Evolutionary conservation across 2,888 invertebrate genomes (phyloP).

Genomic region (Pachliopta kotzebuea): DNA sequence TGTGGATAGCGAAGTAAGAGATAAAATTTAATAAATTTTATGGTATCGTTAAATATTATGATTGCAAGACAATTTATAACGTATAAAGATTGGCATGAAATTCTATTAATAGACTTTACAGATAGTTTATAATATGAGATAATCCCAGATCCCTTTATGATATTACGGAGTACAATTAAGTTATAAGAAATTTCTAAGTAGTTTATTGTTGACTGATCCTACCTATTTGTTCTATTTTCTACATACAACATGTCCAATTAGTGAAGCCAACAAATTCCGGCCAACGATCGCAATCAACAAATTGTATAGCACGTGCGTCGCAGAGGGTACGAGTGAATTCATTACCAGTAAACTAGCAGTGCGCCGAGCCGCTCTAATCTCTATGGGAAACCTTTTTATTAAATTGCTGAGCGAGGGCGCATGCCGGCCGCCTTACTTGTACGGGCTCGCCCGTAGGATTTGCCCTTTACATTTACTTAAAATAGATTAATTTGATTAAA

Average conservation of each 20-base stretch:
- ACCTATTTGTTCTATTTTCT: neutral
- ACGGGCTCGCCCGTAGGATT: slow-evolving; percentile 71
- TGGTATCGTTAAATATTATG: too few species aligned
- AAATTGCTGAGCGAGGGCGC: slow-evolving; percentile 55
- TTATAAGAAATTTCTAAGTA: neutral
- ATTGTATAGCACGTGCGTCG: slow-evolving; percentile 38
- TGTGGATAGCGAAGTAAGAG: too few species aligned
- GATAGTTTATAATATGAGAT: too few species aligned
- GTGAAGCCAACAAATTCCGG: slow-evolving; percentile 55
- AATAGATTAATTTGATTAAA: slow-evolving; percentile 63
- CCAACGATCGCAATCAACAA: slow-evolving; percentile 49
- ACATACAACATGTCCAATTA: slow-evolving; percentile 15
- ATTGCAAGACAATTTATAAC: too few species aligned
- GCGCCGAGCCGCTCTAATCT: slow-evolving; percentile 40
- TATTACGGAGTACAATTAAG: neutral
- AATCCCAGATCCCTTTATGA: too few species aligned
- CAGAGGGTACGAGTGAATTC: slow-evolving; percentile 27
- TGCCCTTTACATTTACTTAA: slow-evolving; percentile 52
- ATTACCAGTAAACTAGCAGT: slow-evolving; percentile 32
- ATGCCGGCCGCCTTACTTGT: slow-evolving; percentile 67
- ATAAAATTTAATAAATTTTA: too few species aligned
- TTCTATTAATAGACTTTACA: too few species aligned
- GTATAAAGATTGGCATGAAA: too few species aligned
- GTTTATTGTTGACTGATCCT: neutral
- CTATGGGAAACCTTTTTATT: slow-evolving; percentile 77